Evolutionary conservation across 2,888 invertebrate genomes (phyloP).

Genomic region (Mesorhabditis spiculigera): DNA sequence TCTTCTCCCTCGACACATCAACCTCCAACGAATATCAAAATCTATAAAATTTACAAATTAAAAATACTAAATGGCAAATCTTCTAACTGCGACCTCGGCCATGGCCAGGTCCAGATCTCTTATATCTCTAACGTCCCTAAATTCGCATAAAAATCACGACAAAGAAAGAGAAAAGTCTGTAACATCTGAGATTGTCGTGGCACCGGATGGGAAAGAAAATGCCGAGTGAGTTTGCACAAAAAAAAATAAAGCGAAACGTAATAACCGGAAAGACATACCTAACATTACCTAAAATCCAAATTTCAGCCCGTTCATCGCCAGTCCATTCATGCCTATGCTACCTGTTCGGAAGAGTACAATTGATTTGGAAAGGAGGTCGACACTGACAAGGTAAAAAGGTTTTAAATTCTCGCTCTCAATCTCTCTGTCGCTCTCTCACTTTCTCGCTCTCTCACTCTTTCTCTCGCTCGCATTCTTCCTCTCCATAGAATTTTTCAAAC

Average conservation of each 20-base stretch:
- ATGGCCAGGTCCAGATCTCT: background rate
- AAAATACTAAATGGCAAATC: background rate
- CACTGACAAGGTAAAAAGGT: background rate
- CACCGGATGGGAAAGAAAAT: too few relatives aligned
- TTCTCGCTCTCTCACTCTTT: too few relatives aligned
- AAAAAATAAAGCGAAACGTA: too few relatives aligned
- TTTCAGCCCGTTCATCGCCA: slow-evolving; percentile 51
- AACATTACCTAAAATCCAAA: background rate
- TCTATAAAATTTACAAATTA: background rate
- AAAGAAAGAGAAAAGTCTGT: too few relatives aligned
- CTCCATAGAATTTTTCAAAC: too few relatives aligned
- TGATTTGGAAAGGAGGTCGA: slow-evolving; percentile 11
- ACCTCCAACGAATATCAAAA: too few relatives aligned
- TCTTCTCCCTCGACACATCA: too few relatives aligned
- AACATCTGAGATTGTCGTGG: too few relatives aligned
- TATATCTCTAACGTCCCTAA: background rate
- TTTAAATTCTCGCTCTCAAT: background rate
- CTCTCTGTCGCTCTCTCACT: too few relatives aligned
- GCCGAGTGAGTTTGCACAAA: too few relatives aligned
- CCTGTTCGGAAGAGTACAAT: slow-evolving; percentile 47
- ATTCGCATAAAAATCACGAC: background rate
- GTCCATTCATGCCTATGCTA: slow-evolving; percentile 53
- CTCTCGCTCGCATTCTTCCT: too few relatives aligned
- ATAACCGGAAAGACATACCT: too few relatives aligned
- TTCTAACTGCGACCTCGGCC: background rate